A percentile compares a stretch with the other conserved stretches of the same genome.
Conservation (phyloP, 2,113 vertebrate species). For the Pygoscelis adeliae region DNA sequence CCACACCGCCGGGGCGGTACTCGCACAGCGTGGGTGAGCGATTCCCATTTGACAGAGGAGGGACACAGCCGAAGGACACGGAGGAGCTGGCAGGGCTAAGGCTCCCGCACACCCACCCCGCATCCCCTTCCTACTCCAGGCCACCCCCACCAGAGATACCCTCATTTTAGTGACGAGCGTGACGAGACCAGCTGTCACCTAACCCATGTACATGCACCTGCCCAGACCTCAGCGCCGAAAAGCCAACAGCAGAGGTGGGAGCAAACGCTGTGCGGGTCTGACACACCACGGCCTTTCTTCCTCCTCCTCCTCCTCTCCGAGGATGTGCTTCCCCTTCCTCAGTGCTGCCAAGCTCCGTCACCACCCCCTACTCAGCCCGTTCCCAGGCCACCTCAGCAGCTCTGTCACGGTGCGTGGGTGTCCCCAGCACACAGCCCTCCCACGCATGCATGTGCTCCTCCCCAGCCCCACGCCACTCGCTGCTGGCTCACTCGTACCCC, state of each 20-base stretch:
- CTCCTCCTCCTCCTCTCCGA: not conserved
- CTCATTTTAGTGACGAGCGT: accelerated
- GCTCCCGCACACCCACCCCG: accelerated
- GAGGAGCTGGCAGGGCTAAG: not conserved
- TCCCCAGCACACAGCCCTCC: not conserved
- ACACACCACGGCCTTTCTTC: not conserved
- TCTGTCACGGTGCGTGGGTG: not conserved
- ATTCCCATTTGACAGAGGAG: not conserved
- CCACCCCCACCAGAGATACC: not conserved
- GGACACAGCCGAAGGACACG: accelerated
- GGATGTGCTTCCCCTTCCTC: not conserved
- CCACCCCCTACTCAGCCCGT: not conserved
- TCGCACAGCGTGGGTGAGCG: accelerated
- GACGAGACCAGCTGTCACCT: not conserved
- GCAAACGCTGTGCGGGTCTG: accelerated
- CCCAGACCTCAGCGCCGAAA: not conserved
- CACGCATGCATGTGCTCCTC: not conserved
- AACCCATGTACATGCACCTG: accelerated
- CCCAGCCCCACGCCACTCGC: not conserved
- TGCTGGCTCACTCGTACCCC: not conserved
- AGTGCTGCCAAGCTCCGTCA: not conserved
- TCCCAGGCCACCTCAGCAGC: slow-evolving; percentile 1
- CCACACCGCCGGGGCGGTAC: accelerated
- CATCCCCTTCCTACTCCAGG: not conserved
- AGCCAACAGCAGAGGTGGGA: not conserved